Percentiles rank a stretch among this genome's conserved stretches.
phyloP scores from a whole-genome alignment of 2,113 vertebrate genomes.

The Cyanoliseus patagonus region DNA sequence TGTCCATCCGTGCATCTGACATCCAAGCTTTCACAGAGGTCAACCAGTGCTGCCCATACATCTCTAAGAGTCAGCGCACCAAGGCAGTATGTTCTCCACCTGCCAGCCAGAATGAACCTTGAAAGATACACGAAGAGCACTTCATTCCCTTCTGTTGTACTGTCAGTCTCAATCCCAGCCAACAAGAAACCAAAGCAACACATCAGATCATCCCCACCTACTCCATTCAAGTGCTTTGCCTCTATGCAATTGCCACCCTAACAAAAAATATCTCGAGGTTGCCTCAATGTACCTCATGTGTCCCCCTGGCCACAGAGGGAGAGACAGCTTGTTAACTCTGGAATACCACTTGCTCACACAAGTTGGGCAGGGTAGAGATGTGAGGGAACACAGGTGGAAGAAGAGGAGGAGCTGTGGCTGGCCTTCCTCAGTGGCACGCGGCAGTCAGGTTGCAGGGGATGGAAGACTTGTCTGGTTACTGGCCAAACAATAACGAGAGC shows the following conservation, averaged over 20 bases:
- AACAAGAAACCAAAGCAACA: fast-evolving
- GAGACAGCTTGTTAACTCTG: not conserved
- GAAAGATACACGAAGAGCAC: fast-evolving
- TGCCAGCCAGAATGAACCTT: not conserved
- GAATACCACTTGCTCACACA: not conserved
- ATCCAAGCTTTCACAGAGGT: fast-evolving
- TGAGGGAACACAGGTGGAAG: not conserved
- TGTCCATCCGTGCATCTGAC: fast-evolving
- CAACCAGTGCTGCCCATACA: fast-evolving
- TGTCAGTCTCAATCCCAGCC: not conserved
- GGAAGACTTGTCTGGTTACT: constrained; percentile 14
- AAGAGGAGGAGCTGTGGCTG: not conserved
- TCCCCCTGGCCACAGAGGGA: fast-evolving
- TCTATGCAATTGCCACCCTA: fast-evolving
- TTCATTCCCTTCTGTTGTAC: not conserved
- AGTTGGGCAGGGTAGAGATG: not conserved
- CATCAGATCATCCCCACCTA: not conserved
- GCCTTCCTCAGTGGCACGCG: not conserved
- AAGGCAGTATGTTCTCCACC: not conserved
- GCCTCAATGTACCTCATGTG: not conserved
- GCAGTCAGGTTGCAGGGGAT: not conserved
- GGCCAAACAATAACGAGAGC: constrained; percentile 13
- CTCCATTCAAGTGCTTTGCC: not conserved
- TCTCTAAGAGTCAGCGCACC: not conserved
- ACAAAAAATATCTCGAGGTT: not conserved